Evolutionary conservation across 2,797 vertebrate genomes (phyloP).

Genomic region (Leucoraja ocellata): DNA sequence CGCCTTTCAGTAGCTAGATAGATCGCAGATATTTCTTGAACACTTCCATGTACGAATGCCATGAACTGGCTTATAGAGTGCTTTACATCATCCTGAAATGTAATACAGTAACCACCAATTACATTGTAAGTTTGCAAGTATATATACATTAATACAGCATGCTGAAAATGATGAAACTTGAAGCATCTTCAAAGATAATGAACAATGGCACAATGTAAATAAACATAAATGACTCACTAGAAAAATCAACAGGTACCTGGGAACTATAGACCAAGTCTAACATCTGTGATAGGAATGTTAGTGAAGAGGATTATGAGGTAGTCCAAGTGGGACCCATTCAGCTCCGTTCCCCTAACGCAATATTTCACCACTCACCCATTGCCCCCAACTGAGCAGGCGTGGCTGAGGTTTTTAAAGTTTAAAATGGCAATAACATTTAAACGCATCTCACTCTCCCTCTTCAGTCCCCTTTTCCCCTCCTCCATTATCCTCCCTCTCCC

Average conservation of each 20-base stretch:
- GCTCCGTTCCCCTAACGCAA: no score
- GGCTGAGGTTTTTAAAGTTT: no score
- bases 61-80: slow-evolving; percentile 65
- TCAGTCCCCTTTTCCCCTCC: no score
- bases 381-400: no score
- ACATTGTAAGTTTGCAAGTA: not conserved
- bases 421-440: no score
- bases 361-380: no score
- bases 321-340: no score
- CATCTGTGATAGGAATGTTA: no score
- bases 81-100: slow-evolving; percentile 55
- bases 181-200: not conserved
- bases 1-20: slow-evolving; percentile 60
- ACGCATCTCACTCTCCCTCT: no score
- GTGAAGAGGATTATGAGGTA: no score
- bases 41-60: slow-evolving; percentile 58
- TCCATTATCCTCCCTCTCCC: no score
- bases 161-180: not conserved
- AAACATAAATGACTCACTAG: not conserved
- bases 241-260: not conserved
- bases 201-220: not conserved
- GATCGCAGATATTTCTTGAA: slow-evolving; percentile 61
- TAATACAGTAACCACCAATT: not conserved
- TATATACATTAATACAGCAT: not conserved
- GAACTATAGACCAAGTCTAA: no score